These are phyloP conservation scores for Microctenopoma steveboyesi DNA, from an alignment of 2,797 vertebrate species.

Conservation along the genomic window DNA sequence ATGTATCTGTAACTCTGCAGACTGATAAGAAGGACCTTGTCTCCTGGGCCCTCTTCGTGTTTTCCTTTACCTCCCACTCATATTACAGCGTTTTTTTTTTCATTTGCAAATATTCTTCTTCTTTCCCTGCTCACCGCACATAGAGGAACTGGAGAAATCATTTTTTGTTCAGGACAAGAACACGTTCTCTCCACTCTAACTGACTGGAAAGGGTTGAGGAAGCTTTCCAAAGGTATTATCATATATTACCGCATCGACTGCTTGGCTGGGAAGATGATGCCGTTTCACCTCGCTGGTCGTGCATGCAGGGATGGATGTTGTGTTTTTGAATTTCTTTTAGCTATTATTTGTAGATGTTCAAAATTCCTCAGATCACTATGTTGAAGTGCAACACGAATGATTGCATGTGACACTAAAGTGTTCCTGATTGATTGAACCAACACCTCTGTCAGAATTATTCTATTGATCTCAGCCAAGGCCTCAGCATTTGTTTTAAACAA, in stretches of 20 bases:
- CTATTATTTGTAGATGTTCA: not conserved
- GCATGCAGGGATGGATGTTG: not conserved
- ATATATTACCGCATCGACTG: slow-evolving; percentile 26
- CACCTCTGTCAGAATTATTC: slow-evolving; percentile 1
- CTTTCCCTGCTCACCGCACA: not conserved
- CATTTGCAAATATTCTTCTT: slow-evolving; percentile 29
- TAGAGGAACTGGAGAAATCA: slow-evolving; percentile 23
- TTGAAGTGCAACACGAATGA: not conserved
- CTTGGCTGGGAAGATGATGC: slow-evolving; percentile 27
- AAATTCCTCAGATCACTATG: not conserved
- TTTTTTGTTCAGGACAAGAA: slow-evolving; percentile 19
- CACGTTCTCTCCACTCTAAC: slow-evolving; percentile 1
- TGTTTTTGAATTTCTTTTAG: not conserved
- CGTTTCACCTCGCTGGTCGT: slow-evolving; percentile 10
- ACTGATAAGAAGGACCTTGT: not conserved
- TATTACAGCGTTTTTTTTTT: not conserved
- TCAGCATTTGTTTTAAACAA: slow-evolving; percentile 6
- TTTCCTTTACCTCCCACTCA: slow-evolving; percentile 10
- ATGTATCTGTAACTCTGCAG: slow-evolving; percentile 13
- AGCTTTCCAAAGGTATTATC: slow-evolving; percentile 37
- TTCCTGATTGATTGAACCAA: slow-evolving; percentile 7
- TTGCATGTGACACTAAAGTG: slow-evolving; percentile 18
- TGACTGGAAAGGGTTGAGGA: slow-evolving; percentile 24
- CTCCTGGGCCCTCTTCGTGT: not conserved
- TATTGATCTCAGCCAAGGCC: not conserved